Percentiles rank a stretch among this genome's conserved stretches.
phyloP scores from a whole-genome alignment of 1,140 invertebrate genomes.

The Brachystomella parvula region DNA sequence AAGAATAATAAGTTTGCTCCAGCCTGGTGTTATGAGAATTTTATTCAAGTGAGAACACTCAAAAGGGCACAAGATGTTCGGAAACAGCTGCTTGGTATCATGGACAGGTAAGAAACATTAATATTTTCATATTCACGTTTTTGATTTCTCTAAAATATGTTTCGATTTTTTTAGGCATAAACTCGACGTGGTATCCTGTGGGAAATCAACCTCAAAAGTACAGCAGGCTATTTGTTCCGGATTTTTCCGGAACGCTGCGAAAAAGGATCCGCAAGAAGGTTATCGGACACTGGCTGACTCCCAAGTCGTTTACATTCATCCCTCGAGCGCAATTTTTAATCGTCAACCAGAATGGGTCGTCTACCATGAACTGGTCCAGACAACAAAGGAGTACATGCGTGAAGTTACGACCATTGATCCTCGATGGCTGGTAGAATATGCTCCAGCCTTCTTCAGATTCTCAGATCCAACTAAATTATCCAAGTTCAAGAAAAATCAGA shows the following conservation, averaged over 20 bases:
- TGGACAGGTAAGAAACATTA: slow-evolving; percentile 65
- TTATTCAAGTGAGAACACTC: slow-evolving; percentile 93
- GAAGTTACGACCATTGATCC: slow-evolving; percentile 98
- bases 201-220: slow-evolving; percentile 87
- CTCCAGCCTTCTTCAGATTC: slow-evolving; percentile 97
- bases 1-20: slow-evolving; percentile 98
- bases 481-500: slow-evolving; percentile 98
- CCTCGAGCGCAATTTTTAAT: slow-evolving; percentile 94
- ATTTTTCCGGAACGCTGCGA: slow-evolving; percentile 97
- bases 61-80: slow-evolving; percentile 97
- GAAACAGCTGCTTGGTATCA: slow-evolving; percentile 94
- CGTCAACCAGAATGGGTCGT: slow-evolving; percentile 98
- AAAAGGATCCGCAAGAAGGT: slow-evolving; percentile 98
- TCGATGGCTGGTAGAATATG: slow-evolving; percentile 98
- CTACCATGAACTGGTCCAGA: slow-evolving; percentile 97
- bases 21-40: slow-evolving; percentile 99
- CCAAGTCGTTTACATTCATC: slow-evolving; percentile 98
- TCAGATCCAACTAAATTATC: slow-evolving; percentile 98
- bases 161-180: slow-evolving; percentile 65
- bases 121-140: not conserved
- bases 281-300: slow-evolving; percentile 95
- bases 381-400: slow-evolving; percentile 99
- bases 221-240: slow-evolving; percentile 99
- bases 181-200: slow-evolving; percentile 91
- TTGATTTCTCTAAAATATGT: not conserved